Evolutionary conservation across 2,888 invertebrate species (phyloP), one percentile per base, ranked within the genome.

Genomic region (Anodontia alba): DNA sequence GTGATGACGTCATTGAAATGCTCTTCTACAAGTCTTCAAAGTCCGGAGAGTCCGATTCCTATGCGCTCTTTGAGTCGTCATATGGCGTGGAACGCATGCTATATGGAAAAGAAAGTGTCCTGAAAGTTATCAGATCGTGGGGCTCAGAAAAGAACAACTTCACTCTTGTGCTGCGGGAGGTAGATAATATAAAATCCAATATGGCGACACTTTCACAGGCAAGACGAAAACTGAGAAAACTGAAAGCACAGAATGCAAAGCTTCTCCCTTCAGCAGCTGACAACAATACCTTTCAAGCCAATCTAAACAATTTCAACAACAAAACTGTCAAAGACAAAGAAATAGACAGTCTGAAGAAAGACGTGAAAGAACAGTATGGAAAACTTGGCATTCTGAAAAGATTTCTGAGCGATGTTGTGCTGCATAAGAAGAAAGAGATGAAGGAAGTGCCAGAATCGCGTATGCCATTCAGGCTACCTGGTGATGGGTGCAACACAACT

Each of bases 121-220:
- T 80, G n/a, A 85, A 85, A 36, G 71, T 85, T 2, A 80, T 80
- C 76, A 66, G 82, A 38, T 80, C 82, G 0, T 85, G 85, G 85
- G 85, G 82, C 10, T 54, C 69, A 15, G 80, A 77, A 17, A 57
- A 49, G 20, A 29, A 49, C 15, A 70, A 49, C 15, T 70, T 68
- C 42, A 26, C 42, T 15, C 57, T 78, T 20, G 42, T 49, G 36
- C 10, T 69, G 7, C 67, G 66, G 33, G 12, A 54, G 20, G 42
- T 67, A 1, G 67, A 75, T 26, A 71, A 70, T 29, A n/a, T 71
- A 23, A 74, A 49, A 66, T 79, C 79, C 17, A 79, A 79, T 36
- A 79, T 71, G 75, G 75, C 71, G 38, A 43, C 79, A 20, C 8
- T 71, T 7, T 31, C 74, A 42, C 51, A 66, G 20, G 75, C 74